Evolutionary conservation across 2,888 invertebrate genomes (phyloP).

Genomic region (Cerastoderma edule): DNA sequence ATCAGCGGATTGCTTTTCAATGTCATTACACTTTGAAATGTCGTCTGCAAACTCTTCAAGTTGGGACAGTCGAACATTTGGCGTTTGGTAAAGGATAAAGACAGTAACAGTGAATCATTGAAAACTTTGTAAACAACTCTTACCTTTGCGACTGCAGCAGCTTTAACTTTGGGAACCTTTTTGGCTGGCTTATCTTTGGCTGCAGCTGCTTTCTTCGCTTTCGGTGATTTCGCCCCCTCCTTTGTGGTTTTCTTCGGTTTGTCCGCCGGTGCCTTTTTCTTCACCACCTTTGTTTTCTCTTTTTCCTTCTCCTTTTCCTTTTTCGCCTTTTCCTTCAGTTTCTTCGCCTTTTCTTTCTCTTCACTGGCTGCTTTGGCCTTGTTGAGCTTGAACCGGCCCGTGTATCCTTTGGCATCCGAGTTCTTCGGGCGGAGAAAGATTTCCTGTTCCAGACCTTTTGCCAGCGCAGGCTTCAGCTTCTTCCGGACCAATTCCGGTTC

Average conservation of each 20-base stretch:
- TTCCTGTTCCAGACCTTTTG: constrained; percentile 64
- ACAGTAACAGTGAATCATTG: too few relatives aligned
- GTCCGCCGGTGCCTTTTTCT: not conserved
- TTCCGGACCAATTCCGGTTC: constrained; percentile 55
- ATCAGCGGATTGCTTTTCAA: too few relatives aligned
- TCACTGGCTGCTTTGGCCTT: constrained; percentile 44
- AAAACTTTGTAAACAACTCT: too few relatives aligned
- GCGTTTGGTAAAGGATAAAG: too few relatives aligned
- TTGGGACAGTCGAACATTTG: too few relatives aligned
- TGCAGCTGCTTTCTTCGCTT: constrained; percentile 22
- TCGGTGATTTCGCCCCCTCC: constrained; percentile 26
- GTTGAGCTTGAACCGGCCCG: constrained; percentile 62
- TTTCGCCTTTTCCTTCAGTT: constrained; percentile 39
- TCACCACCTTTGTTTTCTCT: too few relatives aligned
- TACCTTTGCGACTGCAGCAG: too few relatives aligned
- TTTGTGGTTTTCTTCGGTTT: too few relatives aligned
- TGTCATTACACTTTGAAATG: too few relatives aligned
- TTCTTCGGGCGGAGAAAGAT: constrained; percentile 64
- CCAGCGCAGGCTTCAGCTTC: constrained; percentile 65
- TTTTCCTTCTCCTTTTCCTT: constrained; percentile 35
- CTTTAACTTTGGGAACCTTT: constrained; percentile 12
- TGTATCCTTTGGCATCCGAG: constrained; percentile 60
- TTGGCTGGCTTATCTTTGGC: constrained; percentile 28
- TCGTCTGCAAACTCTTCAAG: too few relatives aligned
- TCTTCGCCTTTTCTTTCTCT: constrained; percentile 46